Evolutionary conservation across 2,797 vertebrate species (phyloP), one percentile per base, ranked within the genome.

Genomic region (Argyrosomus regius): DNA sequence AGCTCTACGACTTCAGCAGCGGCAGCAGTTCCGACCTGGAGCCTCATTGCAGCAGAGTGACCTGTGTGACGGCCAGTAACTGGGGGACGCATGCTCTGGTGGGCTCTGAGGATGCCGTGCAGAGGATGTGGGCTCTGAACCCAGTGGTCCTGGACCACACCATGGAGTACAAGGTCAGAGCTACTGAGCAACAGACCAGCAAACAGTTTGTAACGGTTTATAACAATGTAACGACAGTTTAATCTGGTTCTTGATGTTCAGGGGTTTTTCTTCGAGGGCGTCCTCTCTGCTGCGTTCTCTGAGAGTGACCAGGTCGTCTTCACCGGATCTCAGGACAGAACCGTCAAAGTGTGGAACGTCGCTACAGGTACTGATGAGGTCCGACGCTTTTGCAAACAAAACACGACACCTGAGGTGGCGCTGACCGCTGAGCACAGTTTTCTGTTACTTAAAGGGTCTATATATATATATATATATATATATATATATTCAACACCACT

Each of bases 51-150:
- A 91, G 92, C 69, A 87, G 82, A n/a, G 90, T 97, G 52, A 96
- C 93, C 70, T 95, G 96, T 2, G 77, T 97, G 79, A 92, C 88
- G 2, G 88, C 90, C 81, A 94, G 97, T 85, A 95, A 95, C 57
- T 17, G 85, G 59, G 96, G 95, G 68, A 85, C 56, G 3, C 87
- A 93, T 26, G 96, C 90, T 0, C 89, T 97, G 72, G 95, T 96
- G 3, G 95, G 96, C 26, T 95, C 95, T 0, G 88, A 93, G 58
- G 96, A 96, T 13, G 90, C 94, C 0, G 89, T 95, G 8, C 95
- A 96, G 79, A 91, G 93, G 24, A 92, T 96, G 48, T 98, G 97
- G 97, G 94, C 94, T 78, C 86, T 96, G 76, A 89, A 85, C 31
- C 92, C 89, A 0, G 79, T 93, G 81, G 84, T 81, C 59, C 91